These are phyloP conservation scores for Stenopsyche tienmushanensis DNA, from an alignment of 1,140 invertebrate species.

Conservation along the genomic window DNA sequence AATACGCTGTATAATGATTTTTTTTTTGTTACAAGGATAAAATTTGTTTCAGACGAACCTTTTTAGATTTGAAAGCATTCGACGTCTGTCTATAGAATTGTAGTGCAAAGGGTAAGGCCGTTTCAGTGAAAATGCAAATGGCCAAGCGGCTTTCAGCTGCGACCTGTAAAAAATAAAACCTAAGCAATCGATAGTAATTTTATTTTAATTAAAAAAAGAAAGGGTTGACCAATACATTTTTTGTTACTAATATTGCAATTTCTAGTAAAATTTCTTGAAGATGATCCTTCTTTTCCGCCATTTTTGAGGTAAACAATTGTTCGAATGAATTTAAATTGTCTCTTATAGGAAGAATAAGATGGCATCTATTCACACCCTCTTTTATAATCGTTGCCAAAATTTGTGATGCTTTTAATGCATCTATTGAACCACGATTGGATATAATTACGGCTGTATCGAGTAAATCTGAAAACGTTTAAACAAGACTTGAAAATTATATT, in stretches of 20 bases:
- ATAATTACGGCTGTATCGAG: constrained; percentile 13
- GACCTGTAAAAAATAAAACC: constrained; percentile 27
- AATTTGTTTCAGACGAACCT: constrained; percentile 25
- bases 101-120: constrained; percentile 23
- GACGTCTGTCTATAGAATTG: constrained; percentile 36
- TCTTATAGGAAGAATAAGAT: constrained; percentile 30
- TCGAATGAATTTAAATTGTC: constrained; percentile 21
- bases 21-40: no score
- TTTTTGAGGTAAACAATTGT: constrained; percentile 14
- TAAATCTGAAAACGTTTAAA: constrained; percentile 29
- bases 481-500: no score
- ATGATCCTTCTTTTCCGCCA: constrained; percentile 22
- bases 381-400: constrained; percentile 18
- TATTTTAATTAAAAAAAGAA: background rate
- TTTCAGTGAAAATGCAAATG: constrained; percentile 32
- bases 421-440: background rate
- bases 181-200: background rate
- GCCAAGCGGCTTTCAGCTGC: constrained; percentile 27
- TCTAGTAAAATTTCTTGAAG: constrained; percentile 32
- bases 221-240: constrained; percentile 31
- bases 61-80: constrained; percentile 28
- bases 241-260: constrained; percentile 21
- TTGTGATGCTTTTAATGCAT: constrained; percentile 11
- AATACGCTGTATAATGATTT: background rate
- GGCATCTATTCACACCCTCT: constrained; percentile 30